phyloP scores from a whole-genome alignment of 2,113 vertebrate species.

The Regulus satrapa region DNA sequence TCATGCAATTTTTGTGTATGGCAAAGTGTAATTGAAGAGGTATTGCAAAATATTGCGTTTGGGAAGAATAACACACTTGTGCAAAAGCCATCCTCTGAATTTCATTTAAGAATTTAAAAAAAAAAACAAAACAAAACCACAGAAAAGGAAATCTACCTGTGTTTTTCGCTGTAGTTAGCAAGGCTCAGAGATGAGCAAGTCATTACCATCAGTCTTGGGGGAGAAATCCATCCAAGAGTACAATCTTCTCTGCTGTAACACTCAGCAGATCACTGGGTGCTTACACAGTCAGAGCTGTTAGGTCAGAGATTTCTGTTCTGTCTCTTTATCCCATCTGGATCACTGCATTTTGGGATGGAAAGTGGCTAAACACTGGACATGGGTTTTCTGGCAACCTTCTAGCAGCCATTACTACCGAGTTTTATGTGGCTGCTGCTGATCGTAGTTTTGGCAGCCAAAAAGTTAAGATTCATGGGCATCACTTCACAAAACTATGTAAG shows the following conservation, averaged over 20 bases:
- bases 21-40: not conserved
- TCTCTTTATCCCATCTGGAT: not conserved
- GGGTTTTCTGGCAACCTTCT: not conserved
- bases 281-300: not conserved
- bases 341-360: rapidly evolving
- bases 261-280: not conserved
- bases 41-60: not conserved
- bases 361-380: not conserved
- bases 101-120: not conserved
- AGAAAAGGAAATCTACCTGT: not conserved
- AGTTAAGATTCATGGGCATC: not conserved
- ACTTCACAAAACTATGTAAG: not conserved
- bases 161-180: not conserved
- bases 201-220: not conserved
- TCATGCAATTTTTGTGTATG: not conserved
- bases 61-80: not conserved
- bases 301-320: not conserved
- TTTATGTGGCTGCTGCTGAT: not conserved
- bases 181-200: not conserved
- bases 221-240: not conserved
- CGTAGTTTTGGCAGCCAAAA: not conserved
- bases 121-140: not conserved
- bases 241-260: not conserved
- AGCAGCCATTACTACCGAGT: not conserved
- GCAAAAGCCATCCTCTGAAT: not conserved